phyloP scores from a whole-genome alignment of 1,140 invertebrate species.

The Araneus ventricosus region DNA sequence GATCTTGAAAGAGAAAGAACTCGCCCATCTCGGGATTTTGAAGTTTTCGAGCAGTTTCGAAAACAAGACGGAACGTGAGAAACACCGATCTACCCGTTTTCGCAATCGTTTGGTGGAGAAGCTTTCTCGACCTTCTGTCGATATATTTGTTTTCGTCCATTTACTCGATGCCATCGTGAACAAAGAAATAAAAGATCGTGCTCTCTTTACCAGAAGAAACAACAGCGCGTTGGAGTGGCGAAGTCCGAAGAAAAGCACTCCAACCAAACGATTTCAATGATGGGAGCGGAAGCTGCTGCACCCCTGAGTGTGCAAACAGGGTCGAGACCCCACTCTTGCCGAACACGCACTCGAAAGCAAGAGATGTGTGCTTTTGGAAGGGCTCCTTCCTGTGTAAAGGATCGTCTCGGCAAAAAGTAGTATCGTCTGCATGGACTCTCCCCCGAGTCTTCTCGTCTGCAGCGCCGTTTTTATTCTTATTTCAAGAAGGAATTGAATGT shows the following conservation, averaged over 20 bases:
- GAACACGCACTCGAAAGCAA: conserved; percentile 22
- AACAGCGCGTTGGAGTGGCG: conserved; percentile 10
- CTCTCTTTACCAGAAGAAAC: not conserved
- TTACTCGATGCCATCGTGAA: not conserved
- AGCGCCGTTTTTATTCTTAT: not conserved
- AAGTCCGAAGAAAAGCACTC: conserved; percentile 29
- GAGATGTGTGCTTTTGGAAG: not conserved
- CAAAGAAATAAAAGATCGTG: not conserved
- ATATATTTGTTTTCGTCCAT: conserved; percentile 46
- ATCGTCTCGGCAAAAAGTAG: not conserved
- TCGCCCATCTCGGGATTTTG: conserved; percentile 1
- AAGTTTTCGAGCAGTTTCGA: conserved; percentile 49
- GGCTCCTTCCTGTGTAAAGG: conserved; percentile 15
- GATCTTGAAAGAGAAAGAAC: not conserved
- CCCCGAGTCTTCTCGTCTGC: not conserved
- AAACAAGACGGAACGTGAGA: conserved; percentile 24
- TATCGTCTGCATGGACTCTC: not conserved
- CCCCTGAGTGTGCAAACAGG: conserved; percentile 33
- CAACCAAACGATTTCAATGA: conserved; percentile 6
- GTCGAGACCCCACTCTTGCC: not conserved
- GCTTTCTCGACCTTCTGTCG: conserved; percentile 29
- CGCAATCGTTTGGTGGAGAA: conserved; percentile 10
- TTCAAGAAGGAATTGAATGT: not conserved
- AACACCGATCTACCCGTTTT: conserved; percentile 2
- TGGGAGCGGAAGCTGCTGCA: conserved; percentile 41